Evolutionary conservation across 2,797 vertebrate species (phyloP).

Genomic region (Bucorvus abyssinicus): DNA sequence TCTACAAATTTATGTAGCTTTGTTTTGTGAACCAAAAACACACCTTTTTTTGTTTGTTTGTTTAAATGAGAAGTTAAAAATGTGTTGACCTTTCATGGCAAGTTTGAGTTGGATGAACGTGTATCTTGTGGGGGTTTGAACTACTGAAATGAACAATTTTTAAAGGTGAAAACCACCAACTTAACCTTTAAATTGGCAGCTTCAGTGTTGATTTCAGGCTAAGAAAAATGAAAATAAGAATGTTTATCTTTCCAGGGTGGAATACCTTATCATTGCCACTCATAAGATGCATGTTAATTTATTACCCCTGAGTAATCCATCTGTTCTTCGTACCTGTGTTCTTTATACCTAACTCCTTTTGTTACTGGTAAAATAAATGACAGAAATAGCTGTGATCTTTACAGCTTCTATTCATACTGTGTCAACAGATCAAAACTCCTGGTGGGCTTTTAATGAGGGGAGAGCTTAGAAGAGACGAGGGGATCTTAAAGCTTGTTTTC

Average conservation of each 20-base stretch:
- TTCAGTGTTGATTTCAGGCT: background rate
- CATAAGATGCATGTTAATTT: background rate
- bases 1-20: background rate
- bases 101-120: background rate
- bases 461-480: background rate
- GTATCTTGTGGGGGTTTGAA: background rate
- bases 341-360: background rate
- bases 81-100: background rate
- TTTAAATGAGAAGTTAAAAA: background rate
- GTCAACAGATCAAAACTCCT: conserved; percentile 13
- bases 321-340: background rate
- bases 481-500: conserved; percentile 7
- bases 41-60: background rate
- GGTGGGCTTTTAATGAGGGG: background rate
- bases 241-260: background rate
- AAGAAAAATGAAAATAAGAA: background rate
- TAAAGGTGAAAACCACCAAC: background rate
- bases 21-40: background rate
- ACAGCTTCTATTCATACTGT: background rate
- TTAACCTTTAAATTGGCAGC: background rate
- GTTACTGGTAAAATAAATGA: background rate
- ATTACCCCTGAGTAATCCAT: background rate
- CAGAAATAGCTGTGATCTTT: background rate
- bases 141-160: background rate
- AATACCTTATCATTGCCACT: background rate